Evolutionary conservation across 1,140 invertebrate genomes (phyloP).

Genomic region (Lordiphosa mommai): DNA sequence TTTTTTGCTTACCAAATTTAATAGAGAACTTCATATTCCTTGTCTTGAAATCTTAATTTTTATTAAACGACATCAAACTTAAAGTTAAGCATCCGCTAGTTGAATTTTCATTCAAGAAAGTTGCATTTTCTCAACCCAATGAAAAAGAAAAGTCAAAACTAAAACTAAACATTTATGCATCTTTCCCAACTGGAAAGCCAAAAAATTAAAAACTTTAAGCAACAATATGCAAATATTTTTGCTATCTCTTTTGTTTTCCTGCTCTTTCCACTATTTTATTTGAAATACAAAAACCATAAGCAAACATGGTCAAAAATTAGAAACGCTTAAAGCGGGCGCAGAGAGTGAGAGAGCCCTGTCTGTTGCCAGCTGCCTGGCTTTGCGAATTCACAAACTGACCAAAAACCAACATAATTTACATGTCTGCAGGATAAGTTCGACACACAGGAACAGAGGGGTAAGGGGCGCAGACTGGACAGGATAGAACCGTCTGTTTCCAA

Average conservation of each 20-base stretch:
- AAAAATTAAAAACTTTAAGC: background rate
- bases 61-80: too few species aligned
- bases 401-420: constrained; percentile 72
- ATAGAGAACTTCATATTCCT: too few species aligned
- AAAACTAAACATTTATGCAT: too few species aligned
- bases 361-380: constrained; percentile 16
- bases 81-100: too few species aligned
- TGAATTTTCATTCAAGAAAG: too few species aligned
- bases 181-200: too few species aligned
- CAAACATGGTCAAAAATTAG: constrained; percentile 23
- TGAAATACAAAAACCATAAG: constrained; percentile 14
- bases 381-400: constrained; percentile 54
- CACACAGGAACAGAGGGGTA: constrained; percentile 1
- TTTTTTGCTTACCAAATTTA: too few species aligned
- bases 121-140: too few species aligned
- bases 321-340: constrained; percentile 33
- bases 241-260: background rate
- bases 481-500: constrained; percentile 52
- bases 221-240: constrained; percentile 3
- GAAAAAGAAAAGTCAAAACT: too few species aligned
- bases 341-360: constrained; percentile 10
- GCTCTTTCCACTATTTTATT: constrained; percentile 2
- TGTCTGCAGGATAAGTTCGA: constrained; percentile 65
- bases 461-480: constrained; percentile 11
- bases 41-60: too few species aligned